These are phyloP conservation scores for Mesochorus sp. DNA, from an alignment of 2,888 invertebrate genomes.

Conservation along the genomic window DNA sequence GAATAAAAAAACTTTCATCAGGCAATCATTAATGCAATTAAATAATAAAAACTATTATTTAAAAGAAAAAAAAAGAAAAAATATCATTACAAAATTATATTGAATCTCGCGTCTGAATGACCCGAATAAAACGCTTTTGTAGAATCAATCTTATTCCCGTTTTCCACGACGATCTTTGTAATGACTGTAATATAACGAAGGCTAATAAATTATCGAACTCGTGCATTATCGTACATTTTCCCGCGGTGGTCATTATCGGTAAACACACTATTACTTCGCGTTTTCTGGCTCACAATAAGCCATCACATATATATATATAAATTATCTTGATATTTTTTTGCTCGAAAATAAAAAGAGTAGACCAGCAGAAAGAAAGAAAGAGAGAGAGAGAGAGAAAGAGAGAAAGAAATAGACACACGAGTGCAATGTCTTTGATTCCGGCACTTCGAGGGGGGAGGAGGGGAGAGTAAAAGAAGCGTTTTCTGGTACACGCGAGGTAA, in stretches of 20 bases:
- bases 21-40: too few relatives aligned
- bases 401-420: not conserved
- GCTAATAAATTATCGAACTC: slow-evolving; percentile 62
- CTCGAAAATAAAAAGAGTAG: slow-evolving; percentile 20
- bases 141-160: too few relatives aligned
- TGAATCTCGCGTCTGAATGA: too few relatives aligned
- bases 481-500: slow-evolving; percentile 50
- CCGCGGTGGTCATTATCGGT: slow-evolving; percentile 72
- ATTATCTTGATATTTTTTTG: not conserved
- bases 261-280: slow-evolving; percentile 72
- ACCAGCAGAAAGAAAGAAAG: not conserved
- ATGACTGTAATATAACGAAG: slow-evolving; percentile 10
- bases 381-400: not conserved
- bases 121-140: too few relatives aligned
- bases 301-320: slow-evolving; percentile 4
- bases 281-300: slow-evolving; percentile 16
- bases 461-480: slow-evolving; percentile 1
- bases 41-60: too few relatives aligned
- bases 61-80: too few relatives aligned
- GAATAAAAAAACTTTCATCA: too few relatives aligned
- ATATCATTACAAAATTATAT: too few relatives aligned
- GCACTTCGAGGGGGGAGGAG: slow-evolving; percentile 1
- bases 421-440: too few relatives aligned
- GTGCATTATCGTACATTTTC: slow-evolving; percentile 54
- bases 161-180: too few relatives aligned